Evolutionary conservation across 1,140 invertebrate genomes (phyloP).

Genomic region (Anastrepha obliqua): DNA sequence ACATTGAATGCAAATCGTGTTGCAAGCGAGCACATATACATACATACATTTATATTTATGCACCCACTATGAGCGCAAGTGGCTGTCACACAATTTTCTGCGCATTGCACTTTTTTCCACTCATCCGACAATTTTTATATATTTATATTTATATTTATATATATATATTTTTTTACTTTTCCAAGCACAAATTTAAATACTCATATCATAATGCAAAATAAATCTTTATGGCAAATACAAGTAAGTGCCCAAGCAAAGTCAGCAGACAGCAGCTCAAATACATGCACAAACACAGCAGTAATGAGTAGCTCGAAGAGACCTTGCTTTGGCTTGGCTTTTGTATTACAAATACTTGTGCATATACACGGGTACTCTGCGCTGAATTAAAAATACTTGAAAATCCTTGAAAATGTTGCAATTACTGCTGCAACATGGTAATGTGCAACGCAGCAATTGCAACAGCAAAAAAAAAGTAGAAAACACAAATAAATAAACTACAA

Average conservation of each 20-base stretch:
- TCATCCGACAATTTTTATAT: neutral
- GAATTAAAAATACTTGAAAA: constrained; percentile 28
- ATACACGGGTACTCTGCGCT: neutral
- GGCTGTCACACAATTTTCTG: constrained; percentile 18
- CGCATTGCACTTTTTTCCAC: neutral
- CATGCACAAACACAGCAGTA: neutral
- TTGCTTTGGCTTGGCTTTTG: neutral
- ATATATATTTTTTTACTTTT: neutral
- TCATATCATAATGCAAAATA: constrained; percentile 25
- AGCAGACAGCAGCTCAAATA: neutral
- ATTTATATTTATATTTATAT: neutral
- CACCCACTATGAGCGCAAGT: neutral
- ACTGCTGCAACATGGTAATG: neutral
- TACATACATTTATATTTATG: neutral
- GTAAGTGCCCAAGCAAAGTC: constrained; percentile 9
- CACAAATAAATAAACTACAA: too few relatives aligned
- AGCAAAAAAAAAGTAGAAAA: too few relatives aligned
- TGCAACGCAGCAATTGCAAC: constrained; percentile 26
- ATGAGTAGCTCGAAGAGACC: constrained; percentile 12
- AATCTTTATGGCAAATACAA: constrained; percentile 38
- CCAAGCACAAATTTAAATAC: neutral
- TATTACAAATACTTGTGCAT: neutral
- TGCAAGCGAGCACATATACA: neutral
- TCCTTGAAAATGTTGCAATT: constrained; percentile 48
- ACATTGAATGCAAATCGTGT: constrained; percentile 1